Evolutionary conservation across 2,113 vertebrate species (phyloP).

Genomic region (Bubo blakistoni): DNA sequence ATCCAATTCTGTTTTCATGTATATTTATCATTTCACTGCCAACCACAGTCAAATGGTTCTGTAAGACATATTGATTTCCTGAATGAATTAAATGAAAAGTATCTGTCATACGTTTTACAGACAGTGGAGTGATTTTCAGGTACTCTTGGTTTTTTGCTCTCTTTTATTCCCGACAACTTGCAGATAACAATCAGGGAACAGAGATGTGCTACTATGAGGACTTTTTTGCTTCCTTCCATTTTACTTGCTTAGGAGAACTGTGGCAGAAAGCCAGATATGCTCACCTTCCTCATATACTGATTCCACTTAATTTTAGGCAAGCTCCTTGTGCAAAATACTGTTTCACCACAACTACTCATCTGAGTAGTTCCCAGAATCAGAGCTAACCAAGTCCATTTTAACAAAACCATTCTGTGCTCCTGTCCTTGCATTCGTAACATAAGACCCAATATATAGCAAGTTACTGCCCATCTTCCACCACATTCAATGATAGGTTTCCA

Average conservation of each 20-base stretch:
- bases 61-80: constrained; percentile 71
- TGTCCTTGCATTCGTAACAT: rapidly evolving
- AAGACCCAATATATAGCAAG: not conserved
- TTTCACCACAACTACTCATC: not conserved
- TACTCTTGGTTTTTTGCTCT: not conserved
- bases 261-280: not conserved
- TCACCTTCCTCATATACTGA: not conserved
- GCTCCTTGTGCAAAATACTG: not conserved
- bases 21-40: constrained; percentile 70
- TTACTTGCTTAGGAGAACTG: not conserved
- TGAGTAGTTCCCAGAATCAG: not conserved
- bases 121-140: constrained; percentile 27
- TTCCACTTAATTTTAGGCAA: not conserved
- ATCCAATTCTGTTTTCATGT: constrained; percentile 73
- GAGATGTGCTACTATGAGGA: not conserved
- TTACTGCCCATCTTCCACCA: not conserved
- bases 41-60: constrained; percentile 63
- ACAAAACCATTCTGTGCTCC: not conserved
- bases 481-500: not conserved
- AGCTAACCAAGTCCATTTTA: not conserved
- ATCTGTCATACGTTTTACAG: constrained; percentile 45
- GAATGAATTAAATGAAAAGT: constrained; percentile 67
- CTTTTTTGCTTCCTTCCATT: not conserved
- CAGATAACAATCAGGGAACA: not conserved
- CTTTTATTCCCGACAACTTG: not conserved